A percentile compares a stretch with the other conserved stretches of the same genome.
Conservation (phyloP, 2,888 invertebrate species). For the Orgyia antiqua region DNA sequence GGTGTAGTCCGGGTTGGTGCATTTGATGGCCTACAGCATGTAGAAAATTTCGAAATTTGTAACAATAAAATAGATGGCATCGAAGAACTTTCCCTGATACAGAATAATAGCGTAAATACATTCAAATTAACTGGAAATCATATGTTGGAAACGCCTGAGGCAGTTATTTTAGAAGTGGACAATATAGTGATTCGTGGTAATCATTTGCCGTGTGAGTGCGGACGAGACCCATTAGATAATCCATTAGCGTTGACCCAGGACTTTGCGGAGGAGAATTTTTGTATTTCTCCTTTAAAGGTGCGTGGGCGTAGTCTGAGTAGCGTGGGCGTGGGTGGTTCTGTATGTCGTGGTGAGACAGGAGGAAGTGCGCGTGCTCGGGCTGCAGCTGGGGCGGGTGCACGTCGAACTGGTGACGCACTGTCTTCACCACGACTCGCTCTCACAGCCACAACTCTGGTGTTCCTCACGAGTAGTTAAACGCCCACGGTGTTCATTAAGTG, state of each 20-base stretch:
- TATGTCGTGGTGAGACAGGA: slow-evolving; percentile 60
- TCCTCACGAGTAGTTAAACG: slow-evolving; percentile 60
- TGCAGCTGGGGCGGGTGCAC: slow-evolving; percentile 41
- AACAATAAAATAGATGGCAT: slow-evolving; percentile 92
- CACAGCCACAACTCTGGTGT: slow-evolving; percentile 47
- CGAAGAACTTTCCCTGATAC: slow-evolving; percentile 84
- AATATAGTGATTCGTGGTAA: slow-evolving; percentile 85
- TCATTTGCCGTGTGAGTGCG: slow-evolving; percentile 93
- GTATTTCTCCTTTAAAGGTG: slow-evolving; percentile 90
- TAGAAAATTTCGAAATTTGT: slow-evolving; percentile 85
- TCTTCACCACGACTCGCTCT: slow-evolving; percentile 41
- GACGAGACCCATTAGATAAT: slow-evolving; percentile 86
- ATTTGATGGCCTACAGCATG: slow-evolving; percentile 85
- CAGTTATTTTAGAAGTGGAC: slow-evolving; percentile 84
- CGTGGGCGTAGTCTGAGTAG: slow-evolving; percentile 86
- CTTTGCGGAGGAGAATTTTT: slow-evolving; percentile 87
- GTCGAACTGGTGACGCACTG: slow-evolving; percentile 30
- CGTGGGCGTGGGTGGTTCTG: slow-evolving; percentile 51
- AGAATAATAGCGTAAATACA: slow-evolving; percentile 83
- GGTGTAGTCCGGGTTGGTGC: slow-evolving; percentile 86
- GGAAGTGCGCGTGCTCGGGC: slow-evolving; percentile 54
- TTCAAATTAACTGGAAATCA: slow-evolving; percentile 90
- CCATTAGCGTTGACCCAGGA: slow-evolving; percentile 83
- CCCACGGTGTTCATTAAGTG: slow-evolving; percentile 62
- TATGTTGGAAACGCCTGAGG: slow-evolving; percentile 86